These are phyloP conservation scores for Sinocyclocheilus anophthalmus DNA, from an alignment of 2,113 vertebrate genomes.

Conservation along the genomic window DNA sequence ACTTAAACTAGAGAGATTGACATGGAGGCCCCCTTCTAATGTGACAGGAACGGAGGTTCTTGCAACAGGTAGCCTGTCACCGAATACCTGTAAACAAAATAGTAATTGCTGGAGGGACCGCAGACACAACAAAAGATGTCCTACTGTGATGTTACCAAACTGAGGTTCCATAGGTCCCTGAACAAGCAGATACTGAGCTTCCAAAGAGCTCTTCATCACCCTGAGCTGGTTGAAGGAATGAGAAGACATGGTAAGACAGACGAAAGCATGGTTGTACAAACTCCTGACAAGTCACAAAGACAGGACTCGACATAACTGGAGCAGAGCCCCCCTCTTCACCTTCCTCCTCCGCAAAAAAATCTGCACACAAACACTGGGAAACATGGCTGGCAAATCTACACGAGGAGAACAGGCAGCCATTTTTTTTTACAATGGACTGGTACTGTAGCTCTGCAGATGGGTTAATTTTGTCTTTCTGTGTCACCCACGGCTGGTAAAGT, in stretches of 20 bases:
- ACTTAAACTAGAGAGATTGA: slow-evolving; percentile 5
- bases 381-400: slow-evolving; percentile 42
- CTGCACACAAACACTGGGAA: slow-evolving; percentile 49
- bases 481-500: slow-evolving; percentile 24
- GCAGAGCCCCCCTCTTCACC: slow-evolving; percentile 53
- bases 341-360: slow-evolving; percentile 36
- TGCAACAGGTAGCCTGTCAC: slow-evolving; percentile 19
- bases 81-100: not conserved
- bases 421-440: slow-evolving; percentile 32
- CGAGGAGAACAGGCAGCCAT: slow-evolving; percentile 49
- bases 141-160: not conserved
- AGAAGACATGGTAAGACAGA: slow-evolving; percentile 44
- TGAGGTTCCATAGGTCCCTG: slow-evolving; percentile 17
- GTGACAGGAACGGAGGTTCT: slow-evolving; percentile 1
- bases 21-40: not conserved
- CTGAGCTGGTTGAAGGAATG: not conserved
- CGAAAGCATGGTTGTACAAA: slow-evolving; percentile 44
- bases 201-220: slow-evolving; percentile 14
- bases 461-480: slow-evolving; percentile 42
- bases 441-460: slow-evolving; percentile 33
- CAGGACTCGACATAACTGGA: slow-evolving; percentile 52
- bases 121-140: not conserved
- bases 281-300: slow-evolving; percentile 57
- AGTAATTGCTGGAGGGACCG: not conserved
- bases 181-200: not conserved